Base-by-base conservation (phyloP, 2,113 vertebrate species). In the Hyperopisus bebe region DNA sequence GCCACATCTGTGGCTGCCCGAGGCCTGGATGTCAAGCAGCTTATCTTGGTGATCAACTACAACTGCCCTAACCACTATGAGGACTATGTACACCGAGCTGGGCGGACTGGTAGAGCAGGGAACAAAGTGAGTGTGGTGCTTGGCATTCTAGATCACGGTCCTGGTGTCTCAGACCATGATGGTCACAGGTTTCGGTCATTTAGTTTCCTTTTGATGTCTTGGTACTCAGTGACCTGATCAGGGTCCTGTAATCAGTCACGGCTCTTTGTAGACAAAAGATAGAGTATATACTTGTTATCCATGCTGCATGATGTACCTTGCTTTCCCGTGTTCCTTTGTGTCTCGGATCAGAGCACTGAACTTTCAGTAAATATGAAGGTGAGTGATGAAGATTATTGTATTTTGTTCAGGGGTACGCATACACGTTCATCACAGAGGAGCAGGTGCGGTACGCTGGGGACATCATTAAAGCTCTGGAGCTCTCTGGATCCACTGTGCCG, bases 41-140 rank as follows among this genome's bases (percentile, higher is more conserved):
- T 99, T 39, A 98, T 98, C 95, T 94, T 99, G 91, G 98, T 99
- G 92, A 94, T 99, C 86, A 99, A 99, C 94, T 99, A 99, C 88
- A 97, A 94, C 95, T 99, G 98, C 88, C 98, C 98, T 90, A 99
- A 99, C 94, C 98, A 99, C 94, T 99, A 99, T 0, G 98, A 99
- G 90, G 98, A 99, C 93, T 99, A 99, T 1, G 98, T 99, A 70
- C 98, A 99, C 95, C 94, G 98, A 91, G 98, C 98, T 0, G 98
- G 98, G 10, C 96, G 98, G 88, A 99, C 98, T 0, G 98, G 98
- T 3, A 94, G 98, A 92, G 98, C 98, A 0, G 98, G 98, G 87
- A 99, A 99, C 94, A 99, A 99, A 94, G 98, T 99, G 90, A 2
- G 94, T 87, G 3, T 51, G 17, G 47, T 27, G n/a, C 6, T n/a